A percentile compares a stretch with the other conserved stretches of the same genome.
Evolutionary conservation across 2,888 invertebrate species (phyloP).

Genomic region (Poecilobothrus nobilitatus): DNA sequence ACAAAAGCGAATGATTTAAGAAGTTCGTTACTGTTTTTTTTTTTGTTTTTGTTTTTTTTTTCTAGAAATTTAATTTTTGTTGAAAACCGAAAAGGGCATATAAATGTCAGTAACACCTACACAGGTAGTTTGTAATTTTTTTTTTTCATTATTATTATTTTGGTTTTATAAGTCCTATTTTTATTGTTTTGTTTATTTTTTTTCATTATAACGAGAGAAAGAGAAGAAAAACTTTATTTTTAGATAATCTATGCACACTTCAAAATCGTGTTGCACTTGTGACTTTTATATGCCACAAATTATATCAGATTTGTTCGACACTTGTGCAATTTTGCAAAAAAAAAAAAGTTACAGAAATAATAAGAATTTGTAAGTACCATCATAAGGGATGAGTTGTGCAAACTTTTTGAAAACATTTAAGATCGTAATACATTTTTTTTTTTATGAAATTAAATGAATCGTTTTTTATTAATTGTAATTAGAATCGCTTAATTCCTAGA

Average conservation of each 20-base stretch:
- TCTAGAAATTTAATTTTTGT: background rate
- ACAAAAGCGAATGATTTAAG: background rate
- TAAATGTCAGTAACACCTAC: background rate
- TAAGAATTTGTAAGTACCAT: no score
- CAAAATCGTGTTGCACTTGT: conserved; percentile 2
- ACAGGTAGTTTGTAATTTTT: background rate
- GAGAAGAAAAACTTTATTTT: background rate
- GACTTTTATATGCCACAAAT: background rate
- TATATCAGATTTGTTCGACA: no score
- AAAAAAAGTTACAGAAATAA: no score
- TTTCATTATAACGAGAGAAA: background rate
- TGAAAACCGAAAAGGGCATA: background rate
- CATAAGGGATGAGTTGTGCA: no score
- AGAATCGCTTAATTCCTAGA: no score
- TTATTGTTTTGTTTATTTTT: background rate
- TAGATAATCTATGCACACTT: background rate
- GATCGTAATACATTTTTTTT: no score
- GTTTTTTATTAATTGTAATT: no score
- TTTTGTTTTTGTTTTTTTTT: background rate
- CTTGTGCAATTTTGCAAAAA: no score
- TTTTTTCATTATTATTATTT: background rate
- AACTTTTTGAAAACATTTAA: no score
- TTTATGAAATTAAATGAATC: no score
- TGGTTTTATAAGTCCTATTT: background rate
- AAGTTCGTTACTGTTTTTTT: background rate